Evolutionary conservation across 2,113 vertebrate genomes (phyloP).

Genomic region (Anhinga rufa): DNA sequence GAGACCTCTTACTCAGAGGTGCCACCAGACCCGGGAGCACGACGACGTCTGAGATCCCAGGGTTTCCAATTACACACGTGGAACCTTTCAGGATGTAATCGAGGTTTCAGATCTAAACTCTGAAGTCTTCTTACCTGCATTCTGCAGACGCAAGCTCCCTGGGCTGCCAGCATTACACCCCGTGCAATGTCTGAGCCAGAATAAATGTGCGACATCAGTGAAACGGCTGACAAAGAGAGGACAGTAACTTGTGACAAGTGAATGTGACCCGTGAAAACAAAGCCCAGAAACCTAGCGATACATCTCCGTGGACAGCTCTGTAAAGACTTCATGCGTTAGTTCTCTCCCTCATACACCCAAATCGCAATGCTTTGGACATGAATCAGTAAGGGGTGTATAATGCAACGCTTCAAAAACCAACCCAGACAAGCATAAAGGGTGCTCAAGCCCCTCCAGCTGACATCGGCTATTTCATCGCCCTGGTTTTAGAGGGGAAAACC

Average conservation of each 20-base stretch:
- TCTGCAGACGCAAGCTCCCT: neutral
- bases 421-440: neutral
- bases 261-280: neutral
- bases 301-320: neutral
- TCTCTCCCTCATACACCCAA: neutral
- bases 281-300: neutral
- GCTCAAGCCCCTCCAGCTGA: neutral
- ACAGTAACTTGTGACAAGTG: neutral
- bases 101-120: neutral
- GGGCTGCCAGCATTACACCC: neutral
- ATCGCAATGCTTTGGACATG: neutral
- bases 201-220: neutral
- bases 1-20: neutral
- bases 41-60: fast-evolving
- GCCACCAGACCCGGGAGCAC: neutral
- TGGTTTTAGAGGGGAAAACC: neutral
- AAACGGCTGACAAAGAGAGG: neutral
- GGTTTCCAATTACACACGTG: neutral
- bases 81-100: neutral
- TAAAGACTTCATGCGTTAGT: neutral
- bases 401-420: neutral
- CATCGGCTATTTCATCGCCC: neutral
- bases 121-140: neutral
- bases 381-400: neutral
- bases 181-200: neutral